Evolutionary conservation across 1,140 invertebrate species (phyloP).

Genomic region (Bombus breviceps): DNA sequence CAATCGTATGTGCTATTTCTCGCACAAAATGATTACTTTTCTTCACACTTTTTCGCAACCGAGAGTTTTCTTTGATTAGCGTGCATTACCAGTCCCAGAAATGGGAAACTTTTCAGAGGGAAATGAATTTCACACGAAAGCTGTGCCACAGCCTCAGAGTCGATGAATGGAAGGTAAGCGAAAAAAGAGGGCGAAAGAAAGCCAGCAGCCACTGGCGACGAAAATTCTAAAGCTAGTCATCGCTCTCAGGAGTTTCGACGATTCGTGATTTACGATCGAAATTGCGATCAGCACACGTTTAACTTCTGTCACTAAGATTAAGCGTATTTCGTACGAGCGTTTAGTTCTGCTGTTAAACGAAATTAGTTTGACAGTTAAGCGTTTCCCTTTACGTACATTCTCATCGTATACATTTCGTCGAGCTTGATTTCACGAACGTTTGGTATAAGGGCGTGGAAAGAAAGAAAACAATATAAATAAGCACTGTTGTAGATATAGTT

Average conservation of each 20-base stretch:
- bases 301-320: neutral
- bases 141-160: too few relatives aligned
- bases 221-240: neutral
- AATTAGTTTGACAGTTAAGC: slow-evolving; percentile 15
- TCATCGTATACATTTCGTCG: neutral
- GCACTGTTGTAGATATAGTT: too few relatives aligned
- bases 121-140: neutral
- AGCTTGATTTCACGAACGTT: too few relatives aligned
- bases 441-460: too few relatives aligned
- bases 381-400: neutral
- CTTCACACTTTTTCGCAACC: neutral
- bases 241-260: neutral
- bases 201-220: neutral
- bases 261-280: slow-evolving; percentile 21
- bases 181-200: neutral
- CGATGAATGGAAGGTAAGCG: neutral
- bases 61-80: neutral
- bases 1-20: too few relatives aligned
- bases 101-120: slow-evolving; percentile 8
- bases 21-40: neutral
- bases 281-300: slow-evolving; percentile 17
- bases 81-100: neutral
- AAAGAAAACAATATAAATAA: too few relatives aligned
- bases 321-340: neutral
- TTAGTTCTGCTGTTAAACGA: slow-evolving; percentile 2